Conservation (phyloP, 2,888 invertebrate species). For the Amphipyra tragopoginis region DNA sequence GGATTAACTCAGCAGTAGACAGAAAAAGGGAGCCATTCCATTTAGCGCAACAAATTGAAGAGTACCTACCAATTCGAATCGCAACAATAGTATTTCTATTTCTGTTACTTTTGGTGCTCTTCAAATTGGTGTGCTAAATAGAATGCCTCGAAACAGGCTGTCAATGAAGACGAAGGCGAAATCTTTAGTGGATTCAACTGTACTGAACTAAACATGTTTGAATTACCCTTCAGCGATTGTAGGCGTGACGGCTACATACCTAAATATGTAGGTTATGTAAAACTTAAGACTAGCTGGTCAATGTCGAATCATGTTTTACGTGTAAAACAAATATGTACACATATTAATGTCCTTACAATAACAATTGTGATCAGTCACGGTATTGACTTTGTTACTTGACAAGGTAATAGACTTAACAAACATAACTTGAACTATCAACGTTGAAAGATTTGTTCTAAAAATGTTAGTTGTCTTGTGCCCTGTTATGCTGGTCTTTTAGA, state of each 20-base stretch:
- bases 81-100: too few species aligned
- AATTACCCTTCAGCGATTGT: neutral
- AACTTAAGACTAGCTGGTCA: slow-evolving; percentile 22
- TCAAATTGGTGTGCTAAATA: too few species aligned
- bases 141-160: too few species aligned
- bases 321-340: slow-evolving; percentile 48
- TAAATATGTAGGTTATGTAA: slow-evolving; percentile 25
- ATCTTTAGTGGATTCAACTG: too few species aligned
- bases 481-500: slow-evolving; percentile 24
- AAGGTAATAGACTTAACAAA: slow-evolving; percentile 55
- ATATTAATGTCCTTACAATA: slow-evolving; percentile 60
- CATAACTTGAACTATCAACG: slow-evolving; percentile 38
- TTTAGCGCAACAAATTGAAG: too few species aligned
- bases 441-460: neutral
- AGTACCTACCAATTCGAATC: too few species aligned
- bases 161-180: too few species aligned
- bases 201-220: too few species aligned
- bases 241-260: slow-evolving; percentile 10
- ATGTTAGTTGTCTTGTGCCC: slow-evolving; percentile 13
- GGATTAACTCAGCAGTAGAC: too few species aligned
- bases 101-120: too few species aligned
- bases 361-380: slow-evolving; percentile 59
- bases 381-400: slow-evolving; percentile 61
- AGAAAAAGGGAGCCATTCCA: too few species aligned
- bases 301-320: slow-evolving; percentile 44